Percentiles rank a stretch among this genome's conserved stretches.
These are phyloP conservation scores for Antennarius maculatus DNA, from an alignment of 2,797 vertebrate species.

Conservation along the genomic window DNA sequence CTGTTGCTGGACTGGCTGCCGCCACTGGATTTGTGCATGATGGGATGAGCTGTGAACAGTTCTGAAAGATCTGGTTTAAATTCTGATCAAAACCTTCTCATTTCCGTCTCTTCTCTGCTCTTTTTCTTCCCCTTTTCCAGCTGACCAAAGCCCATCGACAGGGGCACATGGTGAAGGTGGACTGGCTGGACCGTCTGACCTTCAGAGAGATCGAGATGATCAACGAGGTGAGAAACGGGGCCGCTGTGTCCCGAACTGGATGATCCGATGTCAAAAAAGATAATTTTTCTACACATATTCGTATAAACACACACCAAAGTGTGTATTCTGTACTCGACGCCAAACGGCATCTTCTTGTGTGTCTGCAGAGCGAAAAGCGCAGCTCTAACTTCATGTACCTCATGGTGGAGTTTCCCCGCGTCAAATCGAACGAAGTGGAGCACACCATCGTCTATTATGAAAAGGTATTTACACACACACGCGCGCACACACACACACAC, in stretches of 20 bases:
- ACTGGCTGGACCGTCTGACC: slow-evolving; percentile 97
- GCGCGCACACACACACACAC: too few relatives aligned
- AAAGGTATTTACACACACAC: slow-evolving; percentile 83
- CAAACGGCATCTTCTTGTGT: slow-evolving; percentile 8
- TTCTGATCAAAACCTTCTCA: not conserved
- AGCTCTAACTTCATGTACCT: slow-evolving; percentile 99
- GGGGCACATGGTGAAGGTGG: slow-evolving; percentile 99
- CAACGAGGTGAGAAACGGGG: slow-evolving; percentile 87
- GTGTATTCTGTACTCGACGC: too few relatives aligned
- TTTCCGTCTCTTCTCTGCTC: slow-evolving; percentile 6
- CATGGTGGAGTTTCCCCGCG: slow-evolving; percentile 98
- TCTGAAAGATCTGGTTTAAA: not conserved
- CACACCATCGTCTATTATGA: slow-evolving; percentile 98
- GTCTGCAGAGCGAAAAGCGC: slow-evolving; percentile 92
- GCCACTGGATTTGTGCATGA: slow-evolving; percentile 65
- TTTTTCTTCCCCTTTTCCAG: slow-evolving; percentile 69
- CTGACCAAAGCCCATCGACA: slow-evolving; percentile 98
- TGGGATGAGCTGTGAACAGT: slow-evolving; percentile 42
- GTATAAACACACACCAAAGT: too few relatives aligned
- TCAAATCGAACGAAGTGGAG: slow-evolving; percentile 93
- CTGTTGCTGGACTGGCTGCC: slow-evolving; percentile 53
- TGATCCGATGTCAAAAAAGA: not conserved
- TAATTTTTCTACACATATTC: too few relatives aligned
- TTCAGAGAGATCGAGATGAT: slow-evolving; percentile 99
- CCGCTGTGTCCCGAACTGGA: not conserved